Evolutionary conservation across 2,888 invertebrate species (phyloP).

Genomic region (Meteorus cinctellus): DNA sequence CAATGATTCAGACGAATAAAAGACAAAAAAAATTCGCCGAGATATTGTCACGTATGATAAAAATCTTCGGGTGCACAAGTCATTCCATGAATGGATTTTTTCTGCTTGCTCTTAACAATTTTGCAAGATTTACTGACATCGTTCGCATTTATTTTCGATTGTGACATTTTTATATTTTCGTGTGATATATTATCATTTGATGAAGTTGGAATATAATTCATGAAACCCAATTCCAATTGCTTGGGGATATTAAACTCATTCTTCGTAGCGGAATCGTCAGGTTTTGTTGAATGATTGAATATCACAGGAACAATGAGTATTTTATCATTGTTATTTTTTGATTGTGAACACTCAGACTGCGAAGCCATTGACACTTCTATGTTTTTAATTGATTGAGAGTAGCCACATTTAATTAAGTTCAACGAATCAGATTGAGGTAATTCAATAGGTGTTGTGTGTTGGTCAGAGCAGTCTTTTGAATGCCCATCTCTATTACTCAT

Average conservation of each 20-base stretch:
- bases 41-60: conserved; percentile 8
- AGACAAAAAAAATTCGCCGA: background rate
- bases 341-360: background rate
- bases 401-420: background rate
- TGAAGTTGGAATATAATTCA: background rate
- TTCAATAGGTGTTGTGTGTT: background rate
- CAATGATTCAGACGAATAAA: background rate
- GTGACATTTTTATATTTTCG: background rate
- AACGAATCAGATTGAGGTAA: background rate
- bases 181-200: background rate
- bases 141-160: background rate
- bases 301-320: conserved; percentile 11
- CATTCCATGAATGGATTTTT: conserved; percentile 29
- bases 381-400: background rate
- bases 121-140: background rate
- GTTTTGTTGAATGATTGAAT: background rate
- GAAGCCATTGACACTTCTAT: background rate
- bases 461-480: background rate
- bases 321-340: background rate
- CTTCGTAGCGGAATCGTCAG: background rate
- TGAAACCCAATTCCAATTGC: background rate
- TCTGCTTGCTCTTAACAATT: background rate
- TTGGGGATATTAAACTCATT: background rate
- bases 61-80: conserved; percentile 37
- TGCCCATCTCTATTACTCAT: background rate